A percentile compares a stretch with the other conserved stretches of the same genome.
These are phyloP conservation scores for Halocaridina rubra DNA, from an alignment of 2,888 invertebrate genomes.

Conservation along the genomic window DNA sequence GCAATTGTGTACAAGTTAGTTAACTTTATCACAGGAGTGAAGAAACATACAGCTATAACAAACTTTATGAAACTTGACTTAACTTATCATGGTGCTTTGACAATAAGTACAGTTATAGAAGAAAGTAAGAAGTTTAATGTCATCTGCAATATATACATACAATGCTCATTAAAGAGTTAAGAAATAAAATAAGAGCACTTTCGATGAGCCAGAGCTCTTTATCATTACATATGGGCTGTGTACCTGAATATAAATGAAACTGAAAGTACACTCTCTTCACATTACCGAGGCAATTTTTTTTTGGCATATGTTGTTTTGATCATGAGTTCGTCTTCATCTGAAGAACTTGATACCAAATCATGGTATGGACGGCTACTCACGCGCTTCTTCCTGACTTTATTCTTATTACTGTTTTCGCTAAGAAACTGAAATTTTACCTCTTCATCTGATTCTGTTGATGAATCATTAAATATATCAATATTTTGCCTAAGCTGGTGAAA, in stretches of 20 bases:
- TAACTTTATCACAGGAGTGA: too few relatives aligned
- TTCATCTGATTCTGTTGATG: slow-evolving; percentile 26
- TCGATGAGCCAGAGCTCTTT: too few relatives aligned
- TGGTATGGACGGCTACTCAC: slow-evolving; percentile 21
- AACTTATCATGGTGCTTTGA: too few relatives aligned
- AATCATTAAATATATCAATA: slow-evolving; percentile 48
- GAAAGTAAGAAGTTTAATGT: too few relatives aligned
- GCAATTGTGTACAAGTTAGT: too few relatives aligned
- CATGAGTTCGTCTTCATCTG: slow-evolving; percentile 48
- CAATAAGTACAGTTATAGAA: too few relatives aligned
- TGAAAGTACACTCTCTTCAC: too few relatives aligned
- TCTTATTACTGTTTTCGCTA: background rate
- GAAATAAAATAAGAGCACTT: too few relatives aligned
- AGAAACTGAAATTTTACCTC: slow-evolving; percentile 24
- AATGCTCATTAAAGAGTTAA: too few relatives aligned
- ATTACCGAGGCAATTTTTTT: slow-evolving; percentile 11
- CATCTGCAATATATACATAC: too few relatives aligned
- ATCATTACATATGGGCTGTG: background rate
- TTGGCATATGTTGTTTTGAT: background rate
- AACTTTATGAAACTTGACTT: too few relatives aligned
- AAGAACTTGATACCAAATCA: slow-evolving; percentile 45
- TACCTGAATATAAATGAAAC: background rate
- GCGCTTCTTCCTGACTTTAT: slow-evolving; percentile 41
- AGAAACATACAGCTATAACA: too few relatives aligned
- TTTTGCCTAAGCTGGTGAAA: slow-evolving; percentile 43